phyloP scores from a whole-genome alignment of 2,888 invertebrate species.

The Thymelicus lineola region DNA sequence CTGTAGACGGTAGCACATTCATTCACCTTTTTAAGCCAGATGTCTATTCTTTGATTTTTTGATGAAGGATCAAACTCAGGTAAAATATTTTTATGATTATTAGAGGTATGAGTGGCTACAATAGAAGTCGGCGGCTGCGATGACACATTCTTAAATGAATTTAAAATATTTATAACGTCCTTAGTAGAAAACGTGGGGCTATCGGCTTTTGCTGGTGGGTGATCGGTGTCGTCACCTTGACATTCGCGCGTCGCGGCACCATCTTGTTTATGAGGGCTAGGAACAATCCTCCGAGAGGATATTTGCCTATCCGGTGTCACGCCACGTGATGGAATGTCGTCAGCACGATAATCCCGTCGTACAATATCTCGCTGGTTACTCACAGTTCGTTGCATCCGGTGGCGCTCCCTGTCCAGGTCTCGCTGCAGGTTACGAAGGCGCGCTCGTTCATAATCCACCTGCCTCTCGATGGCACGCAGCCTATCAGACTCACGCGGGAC shows the following conservation, averaged over 20 bases:
- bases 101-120: neutral
- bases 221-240: neutral
- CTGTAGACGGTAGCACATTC: too few species aligned
- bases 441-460: too few species aligned
- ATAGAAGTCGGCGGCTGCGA: conserved; percentile 13
- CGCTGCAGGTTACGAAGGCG: too few species aligned
- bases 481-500: neutral
- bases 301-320: neutral
- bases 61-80: conserved; percentile 43
- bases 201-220: neutral
- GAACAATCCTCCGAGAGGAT: neutral
- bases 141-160: conserved; percentile 19
- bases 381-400: too few species aligned
- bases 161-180: conserved; percentile 28
- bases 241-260: neutral
- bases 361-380: conserved; percentile 9
- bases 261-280: neutral
- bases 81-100: conserved; percentile 39
- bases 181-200: conserved; percentile 12
- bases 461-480: neutral
- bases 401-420: too few species aligned
- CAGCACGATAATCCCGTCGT: neutral
- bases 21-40: too few species aligned
- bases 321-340: neutral
- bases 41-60: too few species aligned